Percentiles rank a stretch among this genome's conserved stretches.
Evolutionary conservation across 2,888 invertebrate species (phyloP).

Genomic region (Erebia palarica): DNA sequence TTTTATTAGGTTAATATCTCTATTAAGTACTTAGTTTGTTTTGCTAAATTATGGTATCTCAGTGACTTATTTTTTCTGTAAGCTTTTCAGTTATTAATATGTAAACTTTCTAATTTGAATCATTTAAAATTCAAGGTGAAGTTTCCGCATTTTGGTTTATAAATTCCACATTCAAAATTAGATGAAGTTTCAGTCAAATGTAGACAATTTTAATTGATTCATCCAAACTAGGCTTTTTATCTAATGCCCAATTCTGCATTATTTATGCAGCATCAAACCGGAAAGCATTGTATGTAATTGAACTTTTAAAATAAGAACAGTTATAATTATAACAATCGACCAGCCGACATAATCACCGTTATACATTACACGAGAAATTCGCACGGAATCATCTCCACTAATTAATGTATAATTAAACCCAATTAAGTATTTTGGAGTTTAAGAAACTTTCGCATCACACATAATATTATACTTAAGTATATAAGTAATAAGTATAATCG

Average conservation of each 20-base stretch:
- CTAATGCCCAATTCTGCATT: constrained; percentile 1
- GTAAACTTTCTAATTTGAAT: neutral
- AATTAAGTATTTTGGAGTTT: constrained; percentile 37
- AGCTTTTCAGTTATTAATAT: neutral
- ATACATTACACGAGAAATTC: constrained; percentile 34
- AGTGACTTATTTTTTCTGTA: neutral
- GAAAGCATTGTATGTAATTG: constrained; percentile 22
- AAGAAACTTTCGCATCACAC: constrained; percentile 40
- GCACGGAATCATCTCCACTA: constrained; percentile 41
- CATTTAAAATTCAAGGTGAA: neutral
- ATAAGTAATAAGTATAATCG: constrained; percentile 7
- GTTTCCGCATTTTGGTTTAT: neutral
- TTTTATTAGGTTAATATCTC: neutral
- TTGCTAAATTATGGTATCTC: neutral
- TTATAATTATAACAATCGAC: constrained; percentile 23
- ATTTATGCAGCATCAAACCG: constrained; percentile 1
- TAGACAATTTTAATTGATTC: neutral
- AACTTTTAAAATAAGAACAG: constrained; percentile 33
- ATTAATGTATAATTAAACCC: constrained; percentile 42
- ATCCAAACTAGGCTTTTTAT: neutral
- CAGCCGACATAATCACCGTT: constrained; percentile 19
- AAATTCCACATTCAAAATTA: neutral
- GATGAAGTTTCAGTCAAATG: neutral
- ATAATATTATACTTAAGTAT: constrained; percentile 25
- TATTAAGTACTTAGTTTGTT: neutral